Conservation (phyloP, 2,113 vertebrate genomes). For the Anoplopoma fimbria region DNA sequence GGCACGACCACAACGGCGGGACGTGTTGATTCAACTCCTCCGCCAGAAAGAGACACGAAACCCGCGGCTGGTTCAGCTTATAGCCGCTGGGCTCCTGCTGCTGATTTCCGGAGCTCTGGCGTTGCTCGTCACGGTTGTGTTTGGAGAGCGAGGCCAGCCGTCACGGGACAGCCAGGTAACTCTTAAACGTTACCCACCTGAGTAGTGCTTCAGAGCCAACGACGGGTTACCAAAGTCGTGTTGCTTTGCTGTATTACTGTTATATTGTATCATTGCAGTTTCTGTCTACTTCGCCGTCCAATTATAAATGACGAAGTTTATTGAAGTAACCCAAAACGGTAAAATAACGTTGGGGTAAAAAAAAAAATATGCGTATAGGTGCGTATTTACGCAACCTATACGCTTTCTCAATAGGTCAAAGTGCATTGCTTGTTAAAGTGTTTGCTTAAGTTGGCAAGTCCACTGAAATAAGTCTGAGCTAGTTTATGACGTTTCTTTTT, state of each 20-base stretch:
- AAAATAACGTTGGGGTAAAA: neutral
- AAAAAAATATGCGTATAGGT: too few species aligned
- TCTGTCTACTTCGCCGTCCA: too few species aligned
- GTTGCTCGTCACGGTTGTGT: neutral
- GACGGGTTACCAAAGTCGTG: too few species aligned
- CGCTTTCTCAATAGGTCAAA: neutral
- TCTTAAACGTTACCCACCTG: neutral
- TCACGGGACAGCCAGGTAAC: constrained; percentile 28
- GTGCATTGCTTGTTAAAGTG: neutral
- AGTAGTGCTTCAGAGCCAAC: too few species aligned
- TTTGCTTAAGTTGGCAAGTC: too few species aligned
- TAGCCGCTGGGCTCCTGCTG: neutral
- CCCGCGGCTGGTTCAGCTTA: rapidly evolving
- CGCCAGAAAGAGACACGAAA: neutral
- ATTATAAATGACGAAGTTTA: neutral
- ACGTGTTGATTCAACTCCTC: neutral
- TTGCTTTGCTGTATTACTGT: too few species aligned
- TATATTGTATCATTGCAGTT: too few species aligned
- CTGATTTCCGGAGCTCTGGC: neutral
- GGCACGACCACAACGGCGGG: neutral
- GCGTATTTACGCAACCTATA: too few species aligned
- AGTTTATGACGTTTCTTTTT: neutral
- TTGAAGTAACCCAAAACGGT: too few species aligned
- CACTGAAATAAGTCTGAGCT: neutral
- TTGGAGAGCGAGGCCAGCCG: rapidly evolving